A percentile compares a stretch with the other conserved stretches of the same genome.
These are phyloP conservation scores for Trachelus troglodyta DNA, from an alignment of 2,888 invertebrate species.

Conservation along the genomic window DNA sequence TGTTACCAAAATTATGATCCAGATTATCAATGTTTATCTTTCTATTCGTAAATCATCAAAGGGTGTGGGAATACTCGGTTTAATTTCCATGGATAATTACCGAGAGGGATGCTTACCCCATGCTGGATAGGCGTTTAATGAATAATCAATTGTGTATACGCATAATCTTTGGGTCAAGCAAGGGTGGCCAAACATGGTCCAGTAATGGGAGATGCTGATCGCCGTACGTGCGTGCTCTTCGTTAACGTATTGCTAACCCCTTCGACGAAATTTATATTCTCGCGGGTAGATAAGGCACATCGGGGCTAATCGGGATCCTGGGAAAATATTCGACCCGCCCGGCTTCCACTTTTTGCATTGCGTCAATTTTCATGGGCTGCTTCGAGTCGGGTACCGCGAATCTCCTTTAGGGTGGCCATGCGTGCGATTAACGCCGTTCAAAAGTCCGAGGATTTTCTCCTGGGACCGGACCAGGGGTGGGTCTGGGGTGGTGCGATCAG, in stretches of 20 bases:
- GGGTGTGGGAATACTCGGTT: background rate
- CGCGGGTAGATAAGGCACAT: constrained; percentile 50
- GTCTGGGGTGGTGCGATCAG: background rate
- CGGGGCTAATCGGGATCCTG: background rate
- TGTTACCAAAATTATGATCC: background rate
- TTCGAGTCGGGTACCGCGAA: background rate
- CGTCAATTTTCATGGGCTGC: background rate
- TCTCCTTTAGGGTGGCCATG: background rate
- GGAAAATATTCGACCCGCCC: background rate
- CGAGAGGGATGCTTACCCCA: background rate
- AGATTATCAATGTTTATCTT: background rate
- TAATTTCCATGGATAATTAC: constrained; percentile 16
- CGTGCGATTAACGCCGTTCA: background rate
- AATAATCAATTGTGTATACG: constrained; percentile 20
- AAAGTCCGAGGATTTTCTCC: background rate
- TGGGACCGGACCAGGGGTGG: background rate
- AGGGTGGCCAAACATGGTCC: constrained; percentile 41
- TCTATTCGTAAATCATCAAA: background rate
- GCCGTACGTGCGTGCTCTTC: constrained; percentile 33
- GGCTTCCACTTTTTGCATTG: background rate
- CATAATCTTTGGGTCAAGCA: constrained; percentile 46
- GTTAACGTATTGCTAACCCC: constrained; percentile 42
- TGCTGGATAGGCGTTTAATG: constrained; percentile 14
- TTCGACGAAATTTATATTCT: constrained; percentile 48
- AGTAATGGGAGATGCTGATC: constrained; percentile 48